Percentiles rank a stretch among this genome's conserved stretches.
phyloP scores from a whole-genome alignment of 2,888 invertebrate genomes.

The Noctuana brunneofusca region DNA sequence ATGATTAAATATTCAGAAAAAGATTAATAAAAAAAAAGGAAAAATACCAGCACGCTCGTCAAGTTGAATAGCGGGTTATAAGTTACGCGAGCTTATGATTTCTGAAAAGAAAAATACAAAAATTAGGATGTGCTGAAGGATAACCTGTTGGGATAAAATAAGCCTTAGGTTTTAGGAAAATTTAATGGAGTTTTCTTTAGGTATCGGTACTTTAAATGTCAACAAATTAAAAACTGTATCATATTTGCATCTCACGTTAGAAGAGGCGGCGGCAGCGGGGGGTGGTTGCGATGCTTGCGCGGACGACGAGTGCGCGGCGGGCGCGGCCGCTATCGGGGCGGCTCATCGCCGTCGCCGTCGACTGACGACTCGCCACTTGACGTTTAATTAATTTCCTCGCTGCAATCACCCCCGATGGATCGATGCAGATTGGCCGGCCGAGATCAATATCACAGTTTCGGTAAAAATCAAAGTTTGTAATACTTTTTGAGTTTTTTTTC shows the following conservation, averaged over 20 bases:
- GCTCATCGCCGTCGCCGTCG: background rate
- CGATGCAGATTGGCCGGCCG: constrained; percentile 8
- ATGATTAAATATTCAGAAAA: background rate
- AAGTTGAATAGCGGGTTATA: constrained; percentile 58
- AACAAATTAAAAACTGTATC: too few relatives aligned
- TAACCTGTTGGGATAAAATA: too few relatives aligned
- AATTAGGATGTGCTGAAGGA: constrained; percentile 8
- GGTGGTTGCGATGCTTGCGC: too few relatives aligned
- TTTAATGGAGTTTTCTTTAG: too few relatives aligned
- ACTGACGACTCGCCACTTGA: constrained; percentile 12
- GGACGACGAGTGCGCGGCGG: too few relatives aligned
- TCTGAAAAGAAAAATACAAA: constrained; percentile 57
- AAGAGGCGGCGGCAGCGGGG: too few relatives aligned
- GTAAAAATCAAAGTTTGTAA: constrained; percentile 17
- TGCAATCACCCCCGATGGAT: constrained; percentile 14
- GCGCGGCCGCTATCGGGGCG: constrained; percentile 1
- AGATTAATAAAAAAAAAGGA: constrained; percentile 36
- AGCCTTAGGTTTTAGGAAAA: too few relatives aligned
- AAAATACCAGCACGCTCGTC: constrained; percentile 66
- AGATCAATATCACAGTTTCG: constrained; percentile 17
- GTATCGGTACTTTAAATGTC: too few relatives aligned
- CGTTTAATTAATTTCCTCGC: constrained; percentile 23
- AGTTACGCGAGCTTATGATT: constrained; percentile 72
- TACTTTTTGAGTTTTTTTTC: background rate
- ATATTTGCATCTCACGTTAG: too few relatives aligned